These are phyloP conservation scores for Eospalax fontanierii DNA, from an alignment of 2,797 vertebrate species.

Conservation along the genomic window DNA sequence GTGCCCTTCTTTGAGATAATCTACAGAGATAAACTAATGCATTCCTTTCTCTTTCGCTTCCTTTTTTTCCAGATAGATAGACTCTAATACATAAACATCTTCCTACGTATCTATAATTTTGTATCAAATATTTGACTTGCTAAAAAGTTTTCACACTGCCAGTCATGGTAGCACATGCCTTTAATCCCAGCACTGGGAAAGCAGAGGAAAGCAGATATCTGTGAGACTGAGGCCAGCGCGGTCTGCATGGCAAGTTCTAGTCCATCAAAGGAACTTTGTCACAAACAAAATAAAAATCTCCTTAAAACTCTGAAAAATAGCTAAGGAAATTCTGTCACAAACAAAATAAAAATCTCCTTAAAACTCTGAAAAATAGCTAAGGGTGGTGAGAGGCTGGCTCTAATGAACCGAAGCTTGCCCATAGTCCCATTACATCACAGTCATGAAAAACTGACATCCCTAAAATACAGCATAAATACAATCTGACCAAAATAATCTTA, in stretches of 20 bases:
- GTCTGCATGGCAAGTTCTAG: too few relatives aligned
- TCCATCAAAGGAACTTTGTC: not conserved
- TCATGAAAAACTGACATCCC: not conserved
- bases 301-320: too few relatives aligned
- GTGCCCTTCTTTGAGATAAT: not conserved
- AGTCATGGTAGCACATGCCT: too few relatives aligned
- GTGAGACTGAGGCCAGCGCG: too few relatives aligned
- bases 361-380: not conserved
- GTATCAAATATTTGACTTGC: slow-evolving; percentile 4
- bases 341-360: not conserved
- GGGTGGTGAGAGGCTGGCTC: not conserved
- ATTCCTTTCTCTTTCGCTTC: not conserved
- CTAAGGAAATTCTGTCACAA: too few relatives aligned
- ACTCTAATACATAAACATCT: not conserved
- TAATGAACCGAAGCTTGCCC: not conserved
- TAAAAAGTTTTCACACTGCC: not conserved
- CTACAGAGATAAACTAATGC: not conserved
- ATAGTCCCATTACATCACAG: not conserved
- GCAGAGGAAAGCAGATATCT: too few relatives aligned
- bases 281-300: not conserved
- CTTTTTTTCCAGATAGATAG: not conserved
- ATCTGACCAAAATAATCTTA: not conserved
- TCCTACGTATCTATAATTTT: not conserved
- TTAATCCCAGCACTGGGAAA: too few relatives aligned
- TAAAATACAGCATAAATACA: not conserved